A percentile compares a stretch with the other conserved stretches of the same genome.
Conservation (phyloP, 2,113 vertebrate genomes). For the Cochlearius cochlearius region DNA sequence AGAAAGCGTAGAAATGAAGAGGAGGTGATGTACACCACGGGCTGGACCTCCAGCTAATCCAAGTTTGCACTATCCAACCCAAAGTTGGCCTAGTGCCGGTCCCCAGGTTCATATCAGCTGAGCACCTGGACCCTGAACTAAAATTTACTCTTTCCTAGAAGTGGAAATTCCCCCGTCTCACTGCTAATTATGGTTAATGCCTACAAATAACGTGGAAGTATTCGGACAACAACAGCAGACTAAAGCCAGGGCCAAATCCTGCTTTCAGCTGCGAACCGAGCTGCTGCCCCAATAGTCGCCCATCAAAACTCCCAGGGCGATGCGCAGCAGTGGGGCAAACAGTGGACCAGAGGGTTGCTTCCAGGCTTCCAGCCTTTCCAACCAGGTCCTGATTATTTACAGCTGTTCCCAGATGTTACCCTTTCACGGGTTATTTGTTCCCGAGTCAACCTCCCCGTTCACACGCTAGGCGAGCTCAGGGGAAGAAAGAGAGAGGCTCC, state of each 20-base stretch:
- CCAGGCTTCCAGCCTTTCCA: neutral
- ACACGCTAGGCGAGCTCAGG: neutral
- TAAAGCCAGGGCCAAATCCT: neutral
- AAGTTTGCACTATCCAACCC: neutral
- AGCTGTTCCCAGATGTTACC: constrained; percentile 43
- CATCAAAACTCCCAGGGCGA: neutral
- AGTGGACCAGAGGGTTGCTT: fast-evolving
- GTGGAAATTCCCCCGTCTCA: neutral
- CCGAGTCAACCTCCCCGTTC: neutral
- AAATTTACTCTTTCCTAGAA: neutral
- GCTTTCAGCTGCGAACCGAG: neutral
- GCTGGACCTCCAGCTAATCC: neutral
- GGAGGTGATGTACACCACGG: neutral
- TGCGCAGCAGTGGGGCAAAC: neutral
- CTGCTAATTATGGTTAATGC: neutral
- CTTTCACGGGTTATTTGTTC: neutral
- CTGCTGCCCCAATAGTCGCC: neutral
- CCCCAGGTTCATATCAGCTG: neutral
- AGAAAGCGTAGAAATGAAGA: neutral
- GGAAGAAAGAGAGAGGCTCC: constrained; percentile 41
- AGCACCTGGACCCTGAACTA: neutral
- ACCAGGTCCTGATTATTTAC: neutral
- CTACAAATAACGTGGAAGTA: neutral
- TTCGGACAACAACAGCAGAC: neutral
- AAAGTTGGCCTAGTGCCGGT: fast-evolving